Evolutionary conservation across 2,113 vertebrate genomes (phyloP), one percentile per base, ranked within the genome.

Genomic region (Narcine bancroftii): DNA sequence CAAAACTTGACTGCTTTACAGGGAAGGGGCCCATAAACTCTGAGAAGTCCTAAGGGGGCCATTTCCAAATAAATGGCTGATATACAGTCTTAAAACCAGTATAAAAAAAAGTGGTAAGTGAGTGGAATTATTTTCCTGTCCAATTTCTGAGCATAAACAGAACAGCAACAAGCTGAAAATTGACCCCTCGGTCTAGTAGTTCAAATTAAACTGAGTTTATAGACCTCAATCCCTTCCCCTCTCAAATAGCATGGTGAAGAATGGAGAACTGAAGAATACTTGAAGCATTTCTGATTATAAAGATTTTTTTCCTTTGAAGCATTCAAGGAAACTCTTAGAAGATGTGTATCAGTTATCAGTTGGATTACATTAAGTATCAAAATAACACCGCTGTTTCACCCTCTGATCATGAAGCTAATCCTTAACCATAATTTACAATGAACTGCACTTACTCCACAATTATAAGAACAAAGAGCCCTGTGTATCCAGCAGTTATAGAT

Each of bases 391-490:
- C 81, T 87, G 81, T 60, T 87, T 87, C 56, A 6, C 81, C 33
- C 33, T 36, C 15, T 87, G 81, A 87, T 60, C n/a, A 36, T 87
- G 53, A 36, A 87, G 53, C 81, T 87, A 87, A 87, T 87, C n/a
- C 53, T 36, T 60, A 87, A 60, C 53, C 81, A 87, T 87, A 87
- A 87, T 60, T 87, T 60, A 87, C 81, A 60, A 87, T 87, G 81
- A 87, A 17, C 33, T 87, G 81, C 81, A 39, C 33, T 87, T 87
- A 53, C 33, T 87, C 60, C 33, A 85, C 79, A 87, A 63, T 87
- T 87, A 87, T 63, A n/a, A 56, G 81, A 87, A 87, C 53, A 87
- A 87, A 87, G 81, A 17, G 81, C 53, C 81, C 33, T 83, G 33
- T 87, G 53, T 87, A 87, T 60, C 53, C 53, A 87, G 56, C 81